Evolutionary conservation across 53 echinoderm and acorn worm genomes (phyloP).

Genomic region (Stichopus horrens): DNA sequence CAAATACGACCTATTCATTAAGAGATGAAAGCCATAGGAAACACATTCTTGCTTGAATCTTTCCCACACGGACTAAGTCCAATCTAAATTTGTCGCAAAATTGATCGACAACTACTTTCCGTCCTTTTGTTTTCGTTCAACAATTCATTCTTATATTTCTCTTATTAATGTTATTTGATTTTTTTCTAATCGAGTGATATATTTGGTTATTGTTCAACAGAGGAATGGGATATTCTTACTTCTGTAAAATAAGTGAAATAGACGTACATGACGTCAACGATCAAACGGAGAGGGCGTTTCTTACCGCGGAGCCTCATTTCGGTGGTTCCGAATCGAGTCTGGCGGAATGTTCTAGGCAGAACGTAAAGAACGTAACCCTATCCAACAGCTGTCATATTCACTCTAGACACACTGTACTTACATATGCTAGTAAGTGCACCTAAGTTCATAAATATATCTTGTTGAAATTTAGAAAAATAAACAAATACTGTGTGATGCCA

Average conservation of each 20-base stretch:
- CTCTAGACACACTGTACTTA: neutral
- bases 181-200: too few species aligned
- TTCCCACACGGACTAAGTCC: too few species aligned
- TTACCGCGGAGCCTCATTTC: neutral
- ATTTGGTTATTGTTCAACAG: neutral
- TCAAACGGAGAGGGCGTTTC: neutral
- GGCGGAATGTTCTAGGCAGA: neutral
- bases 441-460: neutral
- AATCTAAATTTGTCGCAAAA: too few species aligned
- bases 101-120: too few species aligned
- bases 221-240: constrained; percentile 13
- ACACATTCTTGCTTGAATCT: too few species aligned
- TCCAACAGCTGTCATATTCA: neutral
- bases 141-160: too few species aligned
- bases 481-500: neutral
- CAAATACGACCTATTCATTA: too few species aligned
- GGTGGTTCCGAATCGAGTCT: neutral
- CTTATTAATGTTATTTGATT: too few species aligned
- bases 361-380: constrained; percentile 10
- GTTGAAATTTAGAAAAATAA: neutral
- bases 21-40: too few species aligned
- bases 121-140: too few species aligned
- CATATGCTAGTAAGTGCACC: constrained; percentile 1
- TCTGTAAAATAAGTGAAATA: neutral
- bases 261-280: neutral